Conservation (phyloP, 2,888 invertebrate species). For the Hylaea fasciaria region DNA sequence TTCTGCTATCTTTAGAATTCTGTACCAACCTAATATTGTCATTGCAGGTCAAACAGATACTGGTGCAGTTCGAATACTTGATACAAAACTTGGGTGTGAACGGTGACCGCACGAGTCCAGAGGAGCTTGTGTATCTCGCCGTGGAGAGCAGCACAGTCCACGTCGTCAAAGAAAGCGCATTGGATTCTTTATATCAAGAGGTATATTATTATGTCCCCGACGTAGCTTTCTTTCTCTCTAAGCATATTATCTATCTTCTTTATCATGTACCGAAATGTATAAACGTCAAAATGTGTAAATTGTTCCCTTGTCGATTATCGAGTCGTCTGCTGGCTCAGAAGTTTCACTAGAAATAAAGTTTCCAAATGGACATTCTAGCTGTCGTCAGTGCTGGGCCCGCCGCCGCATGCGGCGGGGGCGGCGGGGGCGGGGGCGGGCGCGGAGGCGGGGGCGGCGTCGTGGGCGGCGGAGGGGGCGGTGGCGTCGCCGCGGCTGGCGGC, state of each 20-base stretch:
- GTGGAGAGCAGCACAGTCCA: conserved; percentile 63
- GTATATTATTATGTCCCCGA: conserved; percentile 51
- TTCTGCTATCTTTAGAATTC: too few relatives aligned
- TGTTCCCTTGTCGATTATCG: too few relatives aligned
- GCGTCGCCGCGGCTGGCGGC: conserved; percentile 60
- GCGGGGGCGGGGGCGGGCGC: conserved; percentile 57
- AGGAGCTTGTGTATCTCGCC: conserved; percentile 68
- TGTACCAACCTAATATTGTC: neutral
- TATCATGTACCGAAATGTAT: too few relatives aligned
- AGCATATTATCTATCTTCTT: too few relatives aligned
- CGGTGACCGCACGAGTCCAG: conserved; percentile 52
- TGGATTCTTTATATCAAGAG: conserved; percentile 66
- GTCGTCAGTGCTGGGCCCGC: conserved; percentile 53
- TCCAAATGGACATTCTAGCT: conserved; percentile 55
- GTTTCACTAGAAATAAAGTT: too few relatives aligned
- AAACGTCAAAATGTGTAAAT: too few relatives aligned
- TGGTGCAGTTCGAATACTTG: conserved; percentile 72
- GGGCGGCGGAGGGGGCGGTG: conserved; percentile 57
- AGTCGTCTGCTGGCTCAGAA: too few relatives aligned
- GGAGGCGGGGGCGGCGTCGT: conserved; percentile 56
- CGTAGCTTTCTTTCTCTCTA: too few relatives aligned
- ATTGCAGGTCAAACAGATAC: conserved; percentile 71
- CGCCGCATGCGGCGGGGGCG: conserved; percentile 29
- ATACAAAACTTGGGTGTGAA: conserved; percentile 52
- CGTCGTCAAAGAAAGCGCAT: conserved; percentile 63